phyloP scores from a whole-genome alignment of 2,888 invertebrate genomes.

The Horisme vitalbata region DNA sequence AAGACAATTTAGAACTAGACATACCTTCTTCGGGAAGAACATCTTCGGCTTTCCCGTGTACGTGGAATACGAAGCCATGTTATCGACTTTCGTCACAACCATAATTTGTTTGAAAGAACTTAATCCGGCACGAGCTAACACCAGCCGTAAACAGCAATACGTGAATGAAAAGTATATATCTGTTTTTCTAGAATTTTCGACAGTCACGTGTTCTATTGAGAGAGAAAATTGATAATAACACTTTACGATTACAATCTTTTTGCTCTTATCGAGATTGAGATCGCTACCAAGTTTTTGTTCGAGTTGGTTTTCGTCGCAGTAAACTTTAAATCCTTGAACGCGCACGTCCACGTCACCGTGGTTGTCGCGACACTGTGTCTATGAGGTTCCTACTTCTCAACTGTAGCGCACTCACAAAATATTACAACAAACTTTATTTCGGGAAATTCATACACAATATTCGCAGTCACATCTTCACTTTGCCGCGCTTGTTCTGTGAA shows the following conservation, averaged over 20 bases:
- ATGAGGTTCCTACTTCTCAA: slow-evolving; percentile 41
- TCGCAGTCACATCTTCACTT: slow-evolving; percentile 73
- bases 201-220: slow-evolving; percentile 59
- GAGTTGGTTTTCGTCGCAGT: slow-evolving; percentile 69
- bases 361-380: slow-evolving; percentile 50
- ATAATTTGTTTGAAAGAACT: slow-evolving; percentile 72
- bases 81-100: slow-evolving; percentile 78
- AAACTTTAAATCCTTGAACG: slow-evolving; percentile 70
- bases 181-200: slow-evolving; percentile 74
- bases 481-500: slow-evolving; percentile 54
- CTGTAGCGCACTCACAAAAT: slow-evolving; percentile 48
- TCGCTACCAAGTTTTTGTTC: slow-evolving; percentile 65
- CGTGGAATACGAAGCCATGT: slow-evolving; percentile 78
- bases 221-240: slow-evolving; percentile 57
- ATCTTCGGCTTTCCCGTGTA: slow-evolving; percentile 80
- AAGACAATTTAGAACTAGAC: slow-evolving; percentile 19
- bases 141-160: slow-evolving; percentile 53
- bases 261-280: slow-evolving; percentile 53
- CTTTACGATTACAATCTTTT: slow-evolving; percentile 55
- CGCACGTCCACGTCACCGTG: slow-evolving; percentile 73
- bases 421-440: slow-evolving; percentile 52
- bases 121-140: slow-evolving; percentile 62
- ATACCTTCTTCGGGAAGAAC: slow-evolving; percentile 80
- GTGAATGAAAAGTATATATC: slow-evolving; percentile 48
- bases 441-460: slow-evolving; percentile 64